A percentile compares a stretch with the other conserved stretches of the same genome.
These are phyloP conservation scores for Tor tambroides DNA, from an alignment of 2,113 vertebrate genomes.

Conservation along the genomic window DNA sequence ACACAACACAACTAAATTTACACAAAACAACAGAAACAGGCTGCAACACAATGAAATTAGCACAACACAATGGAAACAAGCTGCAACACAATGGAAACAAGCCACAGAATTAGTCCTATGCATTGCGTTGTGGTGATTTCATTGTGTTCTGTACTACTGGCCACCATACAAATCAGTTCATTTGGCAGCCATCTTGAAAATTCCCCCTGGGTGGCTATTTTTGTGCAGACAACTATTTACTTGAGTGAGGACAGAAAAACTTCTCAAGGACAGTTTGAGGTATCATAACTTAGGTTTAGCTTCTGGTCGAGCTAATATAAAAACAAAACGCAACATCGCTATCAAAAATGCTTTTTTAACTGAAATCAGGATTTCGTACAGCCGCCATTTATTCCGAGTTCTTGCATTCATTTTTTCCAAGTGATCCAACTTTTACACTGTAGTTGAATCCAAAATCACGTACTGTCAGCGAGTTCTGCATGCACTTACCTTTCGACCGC, in stretches of 20 bases:
- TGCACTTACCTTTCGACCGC: neutral
- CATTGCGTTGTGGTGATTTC: too few relatives aligned
- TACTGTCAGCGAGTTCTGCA: neutral
- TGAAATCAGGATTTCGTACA: neutral
- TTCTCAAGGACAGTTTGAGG: neutral
- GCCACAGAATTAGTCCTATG: too few relatives aligned
- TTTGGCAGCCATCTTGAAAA: neutral
- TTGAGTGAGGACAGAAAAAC: neutral
- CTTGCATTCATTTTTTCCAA: too few relatives aligned
- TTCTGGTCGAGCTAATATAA: neutral
- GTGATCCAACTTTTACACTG: neutral
- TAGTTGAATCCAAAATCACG: neutral
- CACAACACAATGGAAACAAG: too few relatives aligned
- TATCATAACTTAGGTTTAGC: too few relatives aligned
- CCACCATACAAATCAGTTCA: neutral
- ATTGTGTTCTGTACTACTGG: too few relatives aligned
- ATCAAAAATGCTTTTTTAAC: neutral
- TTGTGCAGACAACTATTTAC: too few relatives aligned
- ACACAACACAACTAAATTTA: too few relatives aligned
- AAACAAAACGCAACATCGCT: neutral
- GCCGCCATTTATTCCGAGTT: neutral
- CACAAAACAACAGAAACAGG: too few relatives aligned
- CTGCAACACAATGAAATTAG: too few relatives aligned
- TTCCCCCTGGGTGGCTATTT: too few relatives aligned
- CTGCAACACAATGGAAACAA: too few relatives aligned